A percentile compares a stretch with the other conserved stretches of the same genome.
These are phyloP conservation scores for Bursaphelenchus okinawaensis DNA, from an alignment of 2,888 invertebrate genomes.

Conservation along the genomic window DNA sequence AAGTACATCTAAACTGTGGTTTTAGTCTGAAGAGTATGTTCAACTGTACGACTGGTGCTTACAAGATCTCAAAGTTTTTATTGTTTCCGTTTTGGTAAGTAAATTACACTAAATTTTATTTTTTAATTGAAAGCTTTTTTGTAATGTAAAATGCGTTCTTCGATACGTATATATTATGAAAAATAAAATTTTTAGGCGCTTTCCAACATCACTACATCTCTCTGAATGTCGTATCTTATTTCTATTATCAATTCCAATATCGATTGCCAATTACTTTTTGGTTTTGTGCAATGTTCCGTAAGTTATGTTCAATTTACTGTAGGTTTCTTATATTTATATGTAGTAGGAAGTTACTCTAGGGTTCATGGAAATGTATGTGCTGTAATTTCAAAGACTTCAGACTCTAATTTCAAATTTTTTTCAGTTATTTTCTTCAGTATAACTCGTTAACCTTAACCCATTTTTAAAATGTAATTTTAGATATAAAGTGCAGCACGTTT, in stretches of 20 bases:
- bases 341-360: not conserved
- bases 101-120: not conserved
- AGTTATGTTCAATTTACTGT: slow-evolving; percentile 18
- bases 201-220: slow-evolving; percentile 42
- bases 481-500: slow-evolving; percentile 42
- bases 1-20: not conserved
- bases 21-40: slow-evolving; percentile 50
- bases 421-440: not conserved
- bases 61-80: slow-evolving; percentile 46
- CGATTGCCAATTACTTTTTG: slow-evolving; percentile 43
- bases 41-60: slow-evolving; percentile 44
- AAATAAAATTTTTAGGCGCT: slow-evolving; percentile 27
- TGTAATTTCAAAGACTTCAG: not conserved
- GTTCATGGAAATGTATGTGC: not conserved
- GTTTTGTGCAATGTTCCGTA: slow-evolving; percentile 47
- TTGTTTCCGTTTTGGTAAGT: slow-evolving; percentile 48
- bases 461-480: slow-evolving; percentile 19
- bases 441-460: not conserved
- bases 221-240: slow-evolving; percentile 48
- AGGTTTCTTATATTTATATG: no score
- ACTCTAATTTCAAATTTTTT: not conserved
- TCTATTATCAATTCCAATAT: slow-evolving; percentile 42
- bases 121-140: not conserved
- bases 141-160: no score
- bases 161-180: no score